Base-by-base conservation (phyloP, 2,888 invertebrate species). In the Sinelater perroti region DNA sequence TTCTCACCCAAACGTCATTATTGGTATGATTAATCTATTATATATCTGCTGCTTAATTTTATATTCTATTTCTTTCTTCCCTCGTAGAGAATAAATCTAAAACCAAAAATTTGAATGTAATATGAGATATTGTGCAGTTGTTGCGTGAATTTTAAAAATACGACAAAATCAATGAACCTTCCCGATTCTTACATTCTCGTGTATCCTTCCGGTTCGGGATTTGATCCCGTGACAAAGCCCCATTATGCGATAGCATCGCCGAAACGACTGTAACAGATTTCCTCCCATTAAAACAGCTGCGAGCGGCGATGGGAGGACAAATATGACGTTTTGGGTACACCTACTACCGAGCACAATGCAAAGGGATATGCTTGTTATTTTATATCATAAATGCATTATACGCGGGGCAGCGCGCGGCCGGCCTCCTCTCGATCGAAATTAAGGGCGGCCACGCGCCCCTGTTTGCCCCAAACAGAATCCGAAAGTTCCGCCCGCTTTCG, bases 391-490 rank as follows among this genome's bases (percentile, higher is more conserved):
- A 50, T 49, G 26, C 35, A 50, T 56, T 47, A 55, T 40, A 47
- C 40, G 30, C 47, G 49, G 56, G 56, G 42, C 56, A 56, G 40
- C 5, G 28, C 26, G 24, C 21, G 24, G 35, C 16, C 30, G 31
- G 52, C 46, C 55, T 47, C 38, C 55, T 47, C 33, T 55, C 42
- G 49, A 57, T 57, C 47, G 14, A 24, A 38, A 49, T 49, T 40
- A 59, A 54, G 56, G 58, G 62, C 60, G 63, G 61, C 61, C 61
- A 60, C 62, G 67, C 54, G 67, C 54, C 61, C 63, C 53, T 64
- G 64, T 66, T 64, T 64, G 58, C 54, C 40, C 47, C 57, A 64
- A 67, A 67, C 67, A 67, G 47, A 60, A 54, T 62, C 56, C 63
- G 38, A 55, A 31, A 49, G 59, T 55, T 56, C 55, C 56, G 60